Percentiles rank a stretch among this genome's conserved stretches.
phyloP scores from a whole-genome alignment of 2,113 vertebrate species.

The Halichoeres trimaculatus region DNA sequence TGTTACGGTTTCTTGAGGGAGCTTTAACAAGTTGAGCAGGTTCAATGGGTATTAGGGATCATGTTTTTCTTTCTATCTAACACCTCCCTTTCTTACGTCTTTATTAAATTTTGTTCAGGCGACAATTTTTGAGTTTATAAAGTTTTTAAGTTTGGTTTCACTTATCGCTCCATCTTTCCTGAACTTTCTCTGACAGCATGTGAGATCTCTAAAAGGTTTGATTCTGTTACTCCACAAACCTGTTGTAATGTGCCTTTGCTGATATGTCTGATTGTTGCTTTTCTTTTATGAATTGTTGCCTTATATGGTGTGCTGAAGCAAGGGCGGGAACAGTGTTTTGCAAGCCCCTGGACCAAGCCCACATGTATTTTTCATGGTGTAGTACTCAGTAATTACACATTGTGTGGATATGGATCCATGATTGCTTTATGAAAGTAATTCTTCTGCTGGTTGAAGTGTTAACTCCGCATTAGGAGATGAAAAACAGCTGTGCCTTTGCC shows the following conservation, averaged over 20 bases:
- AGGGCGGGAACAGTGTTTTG: constrained; percentile 82
- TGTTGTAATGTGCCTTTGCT: constrained; percentile 9
- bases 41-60: constrained; percentile 3
- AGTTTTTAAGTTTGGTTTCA: not conserved
- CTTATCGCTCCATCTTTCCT: not conserved
- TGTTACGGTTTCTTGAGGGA: constrained; percentile 7
- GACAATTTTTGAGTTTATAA: not conserved
- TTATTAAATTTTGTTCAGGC: not conserved
- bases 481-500: constrained; percentile 3
- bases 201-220: constrained; percentile 1
- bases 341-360: constrained; percentile 81
- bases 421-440: not conserved
- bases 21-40: constrained; percentile 28
- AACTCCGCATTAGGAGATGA: not conserved
- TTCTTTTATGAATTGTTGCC: constrained; percentile 79
- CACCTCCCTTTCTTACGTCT: not conserved
- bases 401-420: constrained; percentile 22
- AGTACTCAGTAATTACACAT: constrained; percentile 64
- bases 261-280: constrained; percentile 43
- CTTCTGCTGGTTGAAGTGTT: constrained; percentile 2
- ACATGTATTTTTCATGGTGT: constrained; percentile 69
- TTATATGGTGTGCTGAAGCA: constrained; percentile 81
- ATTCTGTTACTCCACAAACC: not conserved
- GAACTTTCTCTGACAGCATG: not conserved
- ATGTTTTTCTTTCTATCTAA: not conserved